Evolutionary conservation across 2,113 vertebrate species (phyloP).

Genomic region (Elaphurus davidianus): DNA sequence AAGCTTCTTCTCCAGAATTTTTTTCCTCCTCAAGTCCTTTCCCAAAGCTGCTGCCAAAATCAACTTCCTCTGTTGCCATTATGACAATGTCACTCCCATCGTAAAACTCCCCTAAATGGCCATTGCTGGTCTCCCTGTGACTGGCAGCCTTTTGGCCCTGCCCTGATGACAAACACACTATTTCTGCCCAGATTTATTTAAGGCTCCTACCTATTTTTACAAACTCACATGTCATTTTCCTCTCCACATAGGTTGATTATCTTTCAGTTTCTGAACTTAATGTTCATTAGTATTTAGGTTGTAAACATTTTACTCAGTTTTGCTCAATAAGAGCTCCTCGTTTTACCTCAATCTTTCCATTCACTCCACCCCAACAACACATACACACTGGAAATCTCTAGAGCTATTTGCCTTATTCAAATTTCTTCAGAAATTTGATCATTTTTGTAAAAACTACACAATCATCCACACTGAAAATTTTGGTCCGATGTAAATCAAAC

Average conservation of each 20-base stretch:
- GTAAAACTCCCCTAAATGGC: constrained; percentile 58
- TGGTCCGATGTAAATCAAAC: constrained; percentile 36
- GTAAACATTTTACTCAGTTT: constrained; percentile 38
- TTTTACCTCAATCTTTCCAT: not conserved
- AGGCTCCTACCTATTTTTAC: constrained; percentile 18
- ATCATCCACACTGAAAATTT: not conserved
- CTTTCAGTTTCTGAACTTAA: not conserved
- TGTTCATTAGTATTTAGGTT: not conserved
- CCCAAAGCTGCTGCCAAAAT: constrained; percentile 72
- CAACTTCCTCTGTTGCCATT: constrained; percentile 70
- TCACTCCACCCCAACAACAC: not conserved
- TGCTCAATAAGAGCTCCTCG: not conserved
- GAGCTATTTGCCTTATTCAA: not conserved
- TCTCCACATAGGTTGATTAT: not conserved
- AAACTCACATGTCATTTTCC: not conserved
- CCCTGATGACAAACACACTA: constrained; percentile 39
- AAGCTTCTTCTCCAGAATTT: not conserved
- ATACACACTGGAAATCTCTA: not conserved
- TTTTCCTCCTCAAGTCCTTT: constrained; percentile 51
- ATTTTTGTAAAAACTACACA: not conserved
- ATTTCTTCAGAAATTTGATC: not conserved
- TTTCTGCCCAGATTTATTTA: constrained; percentile 48
- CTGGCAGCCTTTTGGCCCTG: constrained; percentile 7
- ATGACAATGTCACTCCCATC: constrained; percentile 60
- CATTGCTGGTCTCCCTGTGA: constrained; percentile 4